A percentile compares a stretch with the other conserved stretches of the same genome.
These are phyloP conservation scores for Galeopterus variegatus DNA, from an alignment of 2,113 vertebrate genomes.

Conservation along the genomic window DNA sequence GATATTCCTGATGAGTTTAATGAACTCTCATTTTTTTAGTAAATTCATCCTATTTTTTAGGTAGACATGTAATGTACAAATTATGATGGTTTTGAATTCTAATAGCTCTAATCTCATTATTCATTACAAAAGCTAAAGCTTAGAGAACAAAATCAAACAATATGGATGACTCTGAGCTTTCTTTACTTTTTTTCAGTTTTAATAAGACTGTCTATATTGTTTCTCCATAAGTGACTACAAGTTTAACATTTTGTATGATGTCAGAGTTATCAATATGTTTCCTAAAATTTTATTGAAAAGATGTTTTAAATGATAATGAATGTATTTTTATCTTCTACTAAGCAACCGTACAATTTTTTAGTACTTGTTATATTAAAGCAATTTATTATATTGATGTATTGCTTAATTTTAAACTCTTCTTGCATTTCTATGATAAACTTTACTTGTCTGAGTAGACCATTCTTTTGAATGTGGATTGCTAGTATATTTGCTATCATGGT, in stretches of 20 bases:
- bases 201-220: background rate
- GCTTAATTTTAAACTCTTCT: background rate
- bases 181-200: background rate
- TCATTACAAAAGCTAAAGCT: background rate
- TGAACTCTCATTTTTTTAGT: background rate
- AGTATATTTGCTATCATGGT: background rate
- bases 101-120: background rate
- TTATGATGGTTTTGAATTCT: background rate
- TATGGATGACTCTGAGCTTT: background rate
- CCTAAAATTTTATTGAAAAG: conserved; percentile 40
- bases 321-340: background rate
- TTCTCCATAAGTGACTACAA: background rate
- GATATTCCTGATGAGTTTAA: conserved; percentile 4
- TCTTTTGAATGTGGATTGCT: background rate
- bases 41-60: background rate
- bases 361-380: background rate
- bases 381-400: background rate
- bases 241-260: background rate
- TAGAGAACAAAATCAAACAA: background rate
- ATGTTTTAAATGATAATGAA: conserved; percentile 8
- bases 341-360: background rate
- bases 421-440: background rate
- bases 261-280: background rate
- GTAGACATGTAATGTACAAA: background rate
- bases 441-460: background rate